Evolutionary conservation across 2,113 vertebrate species (phyloP), one percentile per base, ranked within the genome.

Genomic region (Neoarius graeffei): DNA sequence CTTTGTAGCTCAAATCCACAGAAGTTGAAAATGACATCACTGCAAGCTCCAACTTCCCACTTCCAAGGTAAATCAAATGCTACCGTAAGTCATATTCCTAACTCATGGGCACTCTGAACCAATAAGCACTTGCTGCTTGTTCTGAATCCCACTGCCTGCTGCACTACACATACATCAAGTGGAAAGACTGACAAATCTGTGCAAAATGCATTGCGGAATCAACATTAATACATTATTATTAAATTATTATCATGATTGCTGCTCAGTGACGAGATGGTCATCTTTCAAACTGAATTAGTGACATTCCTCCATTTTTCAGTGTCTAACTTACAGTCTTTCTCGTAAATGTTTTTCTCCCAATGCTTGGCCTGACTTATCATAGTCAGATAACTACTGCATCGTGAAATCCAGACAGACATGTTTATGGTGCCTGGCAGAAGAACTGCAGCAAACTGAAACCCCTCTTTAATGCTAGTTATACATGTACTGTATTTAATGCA

Each of bases 331-430:
- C 25, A 56, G 48, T n/a, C 76, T 79, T 5, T 77, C 20, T 13
- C 8, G 7, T 48, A 17, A 30, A 30, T 11, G 7, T 20, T 52
- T 5, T 25, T 23, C 19, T 19, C 10, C 14, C 6, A 10, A 23
- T 5, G 3, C 30, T 11, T 42, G 56, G 27, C 17, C 54, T 42
- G 17, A 11, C 30, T 81, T 27, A 5, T 35, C n/a, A 25, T 13
- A 60, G 80, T 42, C 80, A 59, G 77, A 81, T 57, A 30, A 59
- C 14, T 59, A 19, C 35, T 59, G 79, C 15, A 59, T 7, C 11
- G 54, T 59, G 79, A 81, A 15, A 56, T 35, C 79, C 54, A 80
- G 54, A 52, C 54, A 80, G 77, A 80, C 77, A 30, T 80, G 50
- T 79, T 80, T 17, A 80, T 81, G 48, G 13, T 14, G 1, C 62